Evolutionary conservation across 2,888 invertebrate species (phyloP), one percentile per base, ranked within the genome.

Genomic region (Peribatodes rhomboidaria): DNA sequence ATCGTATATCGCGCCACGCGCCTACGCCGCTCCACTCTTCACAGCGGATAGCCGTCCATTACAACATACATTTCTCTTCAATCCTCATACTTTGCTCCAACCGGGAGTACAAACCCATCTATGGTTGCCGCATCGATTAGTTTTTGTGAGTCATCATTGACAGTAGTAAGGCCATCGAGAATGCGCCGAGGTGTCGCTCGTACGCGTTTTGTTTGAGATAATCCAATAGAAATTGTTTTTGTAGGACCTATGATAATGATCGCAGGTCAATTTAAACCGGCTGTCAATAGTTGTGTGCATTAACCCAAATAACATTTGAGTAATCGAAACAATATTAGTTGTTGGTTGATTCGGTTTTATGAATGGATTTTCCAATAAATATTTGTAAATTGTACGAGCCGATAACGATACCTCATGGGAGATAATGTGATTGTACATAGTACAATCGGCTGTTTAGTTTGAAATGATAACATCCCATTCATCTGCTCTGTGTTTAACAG

Each of bases 1-100:
- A 89, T 78, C 77, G 82, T 81, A 86, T 85, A 87, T 85, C 85
- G 81, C 81, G 75, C 83, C 79, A 85, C 81, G 87, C 88, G 87
- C 84, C 69, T 83, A 89, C 89, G 86, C 87, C 74, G 84, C 66
- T 76, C 70, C 67, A 53, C 54, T 66, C 37, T 56, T 31, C 14
- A 16, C 16, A 42, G 33, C 65, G 57, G 47, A 13, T 22, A 33
- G n/a, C 16, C 52, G 37, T 44, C 54, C 41, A n/a, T 44, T 18
- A 61, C 59, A 41, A 27, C 3, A 53, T 63, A 61, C 68, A 68
- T 68, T 67, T 52, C 72, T 50, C 50, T 47, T 56, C 49, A 27
- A 14, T 39, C 9, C 8, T 13, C 11, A 16, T 9, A 10, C 1
- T 18, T 13, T 27, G 4, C n/a, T 22, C 18, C n/a, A 13, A 33